Conservation (phyloP, 64 coral and sea anemone genomes). For the Astreopora myriophthalma region DNA sequence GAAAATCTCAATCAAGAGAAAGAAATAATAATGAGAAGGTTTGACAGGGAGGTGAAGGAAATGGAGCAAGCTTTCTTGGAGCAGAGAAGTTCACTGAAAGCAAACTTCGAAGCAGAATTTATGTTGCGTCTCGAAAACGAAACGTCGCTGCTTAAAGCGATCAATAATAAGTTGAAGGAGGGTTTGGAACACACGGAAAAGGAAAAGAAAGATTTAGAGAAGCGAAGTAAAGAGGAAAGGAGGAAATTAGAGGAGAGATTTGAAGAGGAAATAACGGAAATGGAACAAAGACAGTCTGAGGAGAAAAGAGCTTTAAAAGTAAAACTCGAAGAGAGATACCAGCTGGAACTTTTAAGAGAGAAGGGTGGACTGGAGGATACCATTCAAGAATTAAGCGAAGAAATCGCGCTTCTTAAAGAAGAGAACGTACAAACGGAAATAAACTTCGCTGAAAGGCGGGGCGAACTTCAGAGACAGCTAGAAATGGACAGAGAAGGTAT, state of each 20-base stretch:
- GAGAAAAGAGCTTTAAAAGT: conserved; percentile 73
- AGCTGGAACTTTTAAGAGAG: conserved; percentile 62
- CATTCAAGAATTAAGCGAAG: conserved; percentile 72
- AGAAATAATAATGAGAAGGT: conserved; percentile 86
- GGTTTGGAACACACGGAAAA: conserved; percentile 81
- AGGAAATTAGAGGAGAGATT: conserved; percentile 80
- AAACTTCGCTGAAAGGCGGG: conserved; percentile 68
- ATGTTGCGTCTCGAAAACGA: conserved; percentile 88
- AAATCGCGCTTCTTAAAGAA: conserved; percentile 70
- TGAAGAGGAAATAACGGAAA: conserved; percentile 85
- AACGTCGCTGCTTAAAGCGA: conserved; percentile 62
- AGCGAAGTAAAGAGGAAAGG: conserved; percentile 72
- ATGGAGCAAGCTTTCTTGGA: conserved; percentile 93
- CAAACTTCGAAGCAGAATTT: conserved; percentile 86
- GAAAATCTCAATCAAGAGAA: conserved; percentile 93
- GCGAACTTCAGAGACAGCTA: conserved; percentile 66
- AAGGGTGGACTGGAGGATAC: conserved; percentile 72
- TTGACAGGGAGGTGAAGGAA: conserved; percentile 94
- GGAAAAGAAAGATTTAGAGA: conserved; percentile 77
- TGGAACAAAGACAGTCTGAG: conserved; percentile 73
- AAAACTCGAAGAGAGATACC: conserved; percentile 85
- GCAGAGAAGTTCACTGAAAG: conserved; percentile 82
- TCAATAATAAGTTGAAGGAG: conserved; percentile 84
- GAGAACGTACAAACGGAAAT: conserved; percentile 84
- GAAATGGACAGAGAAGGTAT: conserved; percentile 82